Conservation (phyloP, 2,797 vertebrate genomes). For the Ctenopoma kingsleyae region DNA sequence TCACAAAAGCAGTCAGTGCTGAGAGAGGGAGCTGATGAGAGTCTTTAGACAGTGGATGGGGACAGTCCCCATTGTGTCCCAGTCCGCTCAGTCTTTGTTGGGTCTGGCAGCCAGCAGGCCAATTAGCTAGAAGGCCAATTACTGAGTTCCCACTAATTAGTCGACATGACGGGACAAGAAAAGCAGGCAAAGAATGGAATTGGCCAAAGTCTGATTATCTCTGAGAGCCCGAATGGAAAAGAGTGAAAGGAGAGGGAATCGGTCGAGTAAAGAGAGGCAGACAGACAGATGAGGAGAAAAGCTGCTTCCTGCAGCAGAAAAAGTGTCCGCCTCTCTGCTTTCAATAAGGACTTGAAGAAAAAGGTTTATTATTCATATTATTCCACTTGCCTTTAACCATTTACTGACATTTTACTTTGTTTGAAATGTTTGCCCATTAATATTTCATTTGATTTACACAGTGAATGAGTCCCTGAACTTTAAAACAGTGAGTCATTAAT, state of each 20-base stretch:
- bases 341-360: conserved; percentile 52
- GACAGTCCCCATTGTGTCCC: conserved; percentile 74
- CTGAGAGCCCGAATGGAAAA: conserved; percentile 49
- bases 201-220: conserved; percentile 70
- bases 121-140: conserved; percentile 85
- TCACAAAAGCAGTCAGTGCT: conserved; percentile 69
- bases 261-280: conserved; percentile 44
- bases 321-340: conserved; percentile 48
- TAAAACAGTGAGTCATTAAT: conserved; percentile 15
- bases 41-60: conserved; percentile 73
- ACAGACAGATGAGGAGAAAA: conserved; percentile 58
- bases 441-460: conserved; percentile 2
- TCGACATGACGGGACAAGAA: conserved; percentile 78
- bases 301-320: conserved; percentile 68
- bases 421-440: conserved; percentile 7
- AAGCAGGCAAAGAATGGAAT: conserved; percentile 62
- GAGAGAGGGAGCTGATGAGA: conserved; percentile 71
- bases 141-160: conserved; percentile 82
- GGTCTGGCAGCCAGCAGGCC: conserved; percentile 77
- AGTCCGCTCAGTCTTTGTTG: conserved; percentile 73
- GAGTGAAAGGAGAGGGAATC: conserved; percentile 57
- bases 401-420: conserved; percentile 19
- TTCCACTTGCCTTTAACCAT: conserved; percentile 42
- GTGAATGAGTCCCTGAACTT: conserved; percentile 13
- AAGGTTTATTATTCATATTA: conserved; percentile 49